Evolutionary conservation across 2,888 invertebrate species (phyloP).

Genomic region (Subacronicta megacephala): DNA sequence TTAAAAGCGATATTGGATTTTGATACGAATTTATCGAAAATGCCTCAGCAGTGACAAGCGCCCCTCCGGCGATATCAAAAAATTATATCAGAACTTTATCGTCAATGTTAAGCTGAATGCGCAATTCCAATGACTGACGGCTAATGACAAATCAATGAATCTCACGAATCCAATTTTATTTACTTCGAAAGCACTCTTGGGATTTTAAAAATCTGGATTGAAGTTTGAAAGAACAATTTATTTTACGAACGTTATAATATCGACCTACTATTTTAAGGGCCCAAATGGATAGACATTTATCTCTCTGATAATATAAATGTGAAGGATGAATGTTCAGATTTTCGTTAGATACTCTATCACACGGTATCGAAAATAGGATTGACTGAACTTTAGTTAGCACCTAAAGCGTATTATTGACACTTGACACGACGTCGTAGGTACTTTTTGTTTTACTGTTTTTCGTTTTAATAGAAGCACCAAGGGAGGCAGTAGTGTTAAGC

Average conservation of each 20-base stretch:
- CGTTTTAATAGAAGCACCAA: no score
- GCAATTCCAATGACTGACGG: constrained; percentile 53
- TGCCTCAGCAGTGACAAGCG: constrained; percentile 75
- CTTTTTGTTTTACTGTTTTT: no score
- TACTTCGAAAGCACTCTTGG: constrained; percentile 33
- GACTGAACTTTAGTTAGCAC: background rate
- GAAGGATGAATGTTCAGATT: background rate
- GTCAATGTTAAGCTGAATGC: constrained; percentile 67
- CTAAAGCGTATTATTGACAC: no score
- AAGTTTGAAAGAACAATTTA: constrained; percentile 42
- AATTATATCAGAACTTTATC: constrained; percentile 85
- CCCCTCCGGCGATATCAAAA: constrained; percentile 76
- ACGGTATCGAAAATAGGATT: background rate
- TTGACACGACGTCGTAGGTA: no score
- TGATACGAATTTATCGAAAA: constrained; percentile 82
- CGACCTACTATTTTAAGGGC: constrained; percentile 5
- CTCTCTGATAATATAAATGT: constrained; percentile 1
- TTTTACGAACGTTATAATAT: constrained; percentile 28
- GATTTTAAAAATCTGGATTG: constrained; percentile 36
- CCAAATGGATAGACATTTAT: constrained; percentile 14
- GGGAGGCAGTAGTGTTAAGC: no score
- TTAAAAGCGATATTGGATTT: constrained; percentile 78
- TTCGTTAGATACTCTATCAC: background rate
- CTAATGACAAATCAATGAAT: constrained; percentile 60
- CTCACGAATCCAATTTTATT: constrained; percentile 40